Percentiles rank a stretch among this genome's conserved stretches.
These are phyloP conservation scores for Lates japonicus DNA, from an alignment of 2,797 vertebrate genomes.

Conservation along the genomic window DNA sequence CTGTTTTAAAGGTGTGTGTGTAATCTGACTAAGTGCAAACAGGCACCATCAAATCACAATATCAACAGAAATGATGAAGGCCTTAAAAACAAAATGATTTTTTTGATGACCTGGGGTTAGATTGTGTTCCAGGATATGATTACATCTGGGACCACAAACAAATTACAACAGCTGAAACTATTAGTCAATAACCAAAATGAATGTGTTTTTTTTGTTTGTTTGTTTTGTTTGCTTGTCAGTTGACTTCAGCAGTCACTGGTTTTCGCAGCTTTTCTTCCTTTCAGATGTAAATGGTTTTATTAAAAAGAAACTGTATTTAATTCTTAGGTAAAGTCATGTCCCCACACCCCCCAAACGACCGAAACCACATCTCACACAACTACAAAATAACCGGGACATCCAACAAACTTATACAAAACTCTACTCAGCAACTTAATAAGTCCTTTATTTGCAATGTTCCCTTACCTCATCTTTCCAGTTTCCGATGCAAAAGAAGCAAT, in stretches of 20 bases:
- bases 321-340: neutral
- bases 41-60: too few species aligned
- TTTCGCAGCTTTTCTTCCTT: neutral
- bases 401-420: conserved; percentile 52
- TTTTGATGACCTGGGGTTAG: neutral
- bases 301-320: neutral
- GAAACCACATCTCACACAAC: neutral
- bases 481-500: conserved; percentile 94
- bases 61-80: too few species aligned
- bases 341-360: neutral
- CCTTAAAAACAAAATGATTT: neutral
- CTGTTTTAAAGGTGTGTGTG: too few species aligned
- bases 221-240: too few species aligned
- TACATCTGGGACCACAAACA: neutral
- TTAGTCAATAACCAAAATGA: neutral
- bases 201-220: too few species aligned
- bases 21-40: too few species aligned
- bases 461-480: conserved; percentile 91
- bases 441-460: conserved; percentile 91
- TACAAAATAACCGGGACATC: neutral
- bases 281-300: neutral
- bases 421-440: conserved; percentile 84
- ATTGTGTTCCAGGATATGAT: neutral
- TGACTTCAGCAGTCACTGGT: neutral
- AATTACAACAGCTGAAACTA: neutral